These are phyloP conservation scores for Strigamia transsilvanica DNA, from an alignment of 2,888 invertebrate species.

Conservation along the genomic window DNA sequence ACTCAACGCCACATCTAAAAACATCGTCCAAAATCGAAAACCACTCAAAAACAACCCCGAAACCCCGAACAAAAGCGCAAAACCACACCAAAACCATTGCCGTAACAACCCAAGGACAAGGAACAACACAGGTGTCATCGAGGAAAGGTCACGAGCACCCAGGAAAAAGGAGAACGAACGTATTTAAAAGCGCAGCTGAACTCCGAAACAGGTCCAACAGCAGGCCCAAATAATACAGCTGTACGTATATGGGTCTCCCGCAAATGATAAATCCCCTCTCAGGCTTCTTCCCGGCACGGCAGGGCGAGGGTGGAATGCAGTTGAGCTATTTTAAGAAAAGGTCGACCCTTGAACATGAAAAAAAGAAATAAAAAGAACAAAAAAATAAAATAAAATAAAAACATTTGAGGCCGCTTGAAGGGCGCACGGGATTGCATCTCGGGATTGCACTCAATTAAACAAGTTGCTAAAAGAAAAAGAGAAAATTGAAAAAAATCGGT, in stretches of 20 bases:
- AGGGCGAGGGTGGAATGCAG: constrained; percentile 20
- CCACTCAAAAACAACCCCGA: too few relatives aligned
- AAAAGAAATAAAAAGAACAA: not conserved
- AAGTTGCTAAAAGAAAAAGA: not conserved
- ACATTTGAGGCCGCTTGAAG: constrained; percentile 35
- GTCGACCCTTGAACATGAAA: constrained; percentile 47
- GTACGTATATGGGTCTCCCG: not conserved
- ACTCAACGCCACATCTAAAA: too few relatives aligned
- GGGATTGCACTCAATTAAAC: constrained; percentile 6
- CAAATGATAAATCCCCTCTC: constrained; percentile 21
- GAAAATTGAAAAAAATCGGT: not conserved
- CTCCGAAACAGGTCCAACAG: not conserved
- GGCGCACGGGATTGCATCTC: not conserved
- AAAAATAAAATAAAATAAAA: not conserved
- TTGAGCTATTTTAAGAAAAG: constrained; percentile 19
- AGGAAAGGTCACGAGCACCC: constrained; percentile 9
- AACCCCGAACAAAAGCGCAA: too few relatives aligned
- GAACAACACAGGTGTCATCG: constrained; percentile 27
- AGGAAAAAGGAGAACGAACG: not conserved
- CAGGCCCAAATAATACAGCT: not conserved
- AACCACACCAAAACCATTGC: too few relatives aligned
- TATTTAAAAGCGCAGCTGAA: constrained; percentile 29
- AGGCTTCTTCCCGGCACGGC: constrained; percentile 33
- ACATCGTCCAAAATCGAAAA: too few relatives aligned
- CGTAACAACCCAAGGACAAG: not conserved